Conservation (phyloP, 1,140 invertebrate genomes). For the Drosophila pseudoananassae region DNA sequence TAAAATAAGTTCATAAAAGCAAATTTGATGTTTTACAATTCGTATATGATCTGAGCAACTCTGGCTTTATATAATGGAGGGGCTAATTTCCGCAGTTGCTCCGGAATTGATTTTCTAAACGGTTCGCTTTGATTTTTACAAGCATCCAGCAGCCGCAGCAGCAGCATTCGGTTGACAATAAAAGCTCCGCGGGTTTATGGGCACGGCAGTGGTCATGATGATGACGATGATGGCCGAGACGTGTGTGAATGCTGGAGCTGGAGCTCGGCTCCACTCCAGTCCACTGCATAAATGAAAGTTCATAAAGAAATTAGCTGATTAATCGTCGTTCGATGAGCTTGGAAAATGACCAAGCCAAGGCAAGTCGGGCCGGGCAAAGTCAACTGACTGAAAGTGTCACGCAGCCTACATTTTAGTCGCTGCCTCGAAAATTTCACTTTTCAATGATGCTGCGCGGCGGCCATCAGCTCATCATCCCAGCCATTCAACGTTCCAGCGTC, state of each 20-base stretch:
- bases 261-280: conserved; percentile 43
- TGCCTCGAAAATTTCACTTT: conserved; percentile 76
- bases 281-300: conserved; percentile 80
- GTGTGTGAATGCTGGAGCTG: conserved; percentile 69
- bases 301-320: conserved; percentile 82
- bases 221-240: conserved; percentile 63
- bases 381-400: conserved; percentile 78
- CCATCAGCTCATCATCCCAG: background rate
- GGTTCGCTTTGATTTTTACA: conserved; percentile 65
- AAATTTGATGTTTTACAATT: conserved; percentile 75
- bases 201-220: conserved; percentile 33
- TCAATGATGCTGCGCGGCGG: conserved; percentile 66
- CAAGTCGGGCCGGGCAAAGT: background rate
- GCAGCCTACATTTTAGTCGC: conserved; percentile 74
- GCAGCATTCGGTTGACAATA: conserved; percentile 35
- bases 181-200: conserved; percentile 44
- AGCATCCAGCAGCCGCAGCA: conserved; percentile 1
- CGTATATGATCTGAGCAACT: conserved; percentile 46
- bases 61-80: conserved; percentile 63
- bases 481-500: background rate
- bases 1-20: conserved; percentile 80
- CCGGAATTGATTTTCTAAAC: conserved; percentile 76
- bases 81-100: conserved; percentile 20
- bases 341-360: conserved; percentile 71
- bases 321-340: conserved; percentile 81